Conservation (phyloP, 2,797 vertebrate species). For the Silurus lanzhouensis region DNA sequence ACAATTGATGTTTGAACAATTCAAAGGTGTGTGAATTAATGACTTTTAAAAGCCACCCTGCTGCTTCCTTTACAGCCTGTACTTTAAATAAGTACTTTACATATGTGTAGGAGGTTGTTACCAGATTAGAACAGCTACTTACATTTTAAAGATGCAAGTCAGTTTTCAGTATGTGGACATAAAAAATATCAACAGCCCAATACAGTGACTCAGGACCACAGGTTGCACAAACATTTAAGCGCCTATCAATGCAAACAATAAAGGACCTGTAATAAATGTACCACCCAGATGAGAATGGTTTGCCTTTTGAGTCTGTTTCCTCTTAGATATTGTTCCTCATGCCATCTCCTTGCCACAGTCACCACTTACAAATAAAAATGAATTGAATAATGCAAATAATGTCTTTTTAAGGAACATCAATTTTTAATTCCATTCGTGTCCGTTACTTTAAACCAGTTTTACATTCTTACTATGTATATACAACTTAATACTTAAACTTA, state of each 20-base stretch:
- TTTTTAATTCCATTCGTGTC: not conserved
- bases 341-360: no score
- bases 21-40: not conserved
- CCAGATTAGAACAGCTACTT: not conserved
- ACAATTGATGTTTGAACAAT: not conserved
- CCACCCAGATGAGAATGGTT: no score
- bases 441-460: slow-evolving; percentile 22
- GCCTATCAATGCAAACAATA: no score
- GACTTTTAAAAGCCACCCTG: not conserved
- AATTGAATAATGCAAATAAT: no score
- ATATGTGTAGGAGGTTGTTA: not conserved
- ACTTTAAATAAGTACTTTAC: not conserved
- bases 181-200: no score
- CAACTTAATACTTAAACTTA: not conserved
- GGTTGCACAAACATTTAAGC: no score
- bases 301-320: no score
- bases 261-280: no score
- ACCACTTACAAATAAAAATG: no score
- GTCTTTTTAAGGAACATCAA: not conserved
- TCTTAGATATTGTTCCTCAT: no score
- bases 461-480: not conserved
- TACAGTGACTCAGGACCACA: no score
- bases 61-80: slow-evolving; percentile 1
- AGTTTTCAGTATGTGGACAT: not conserved
- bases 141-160: not conserved